These are phyloP conservation scores for Trichogramma pretiosum DNA, from an alignment of 1,140 invertebrate genomes.

Conservation along the genomic window DNA sequence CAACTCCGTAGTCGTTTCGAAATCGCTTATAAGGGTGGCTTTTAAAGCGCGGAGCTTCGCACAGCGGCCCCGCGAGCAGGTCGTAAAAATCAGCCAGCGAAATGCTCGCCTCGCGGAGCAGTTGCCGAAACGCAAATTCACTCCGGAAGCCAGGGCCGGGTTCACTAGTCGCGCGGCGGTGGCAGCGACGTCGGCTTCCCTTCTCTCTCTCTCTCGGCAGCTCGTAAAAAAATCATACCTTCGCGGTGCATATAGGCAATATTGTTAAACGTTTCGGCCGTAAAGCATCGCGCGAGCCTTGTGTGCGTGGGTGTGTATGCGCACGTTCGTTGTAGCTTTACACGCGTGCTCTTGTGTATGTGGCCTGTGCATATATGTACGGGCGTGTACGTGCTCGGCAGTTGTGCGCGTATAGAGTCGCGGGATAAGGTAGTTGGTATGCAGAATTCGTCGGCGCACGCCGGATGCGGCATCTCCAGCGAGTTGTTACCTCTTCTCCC, in stretches of 20 bases:
- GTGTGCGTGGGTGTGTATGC: constrained; percentile 19
- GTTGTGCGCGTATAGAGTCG: constrained; percentile 22
- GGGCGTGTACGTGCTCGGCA: constrained; percentile 22
- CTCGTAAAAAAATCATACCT: no score
- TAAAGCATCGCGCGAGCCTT: constrained; percentile 21
- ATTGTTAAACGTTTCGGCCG: constrained; percentile 31
- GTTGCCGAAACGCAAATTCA: no score
- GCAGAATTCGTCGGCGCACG: constrained; percentile 31
- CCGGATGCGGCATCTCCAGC: constrained; percentile 41
- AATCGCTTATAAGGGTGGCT: no score
- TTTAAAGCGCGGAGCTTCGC: no score
- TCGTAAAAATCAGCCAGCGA: neutral
- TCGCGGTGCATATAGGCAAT: constrained; percentile 1
- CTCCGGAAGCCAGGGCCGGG: no score
- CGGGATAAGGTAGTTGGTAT: constrained; percentile 39
- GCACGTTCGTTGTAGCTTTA: no score
- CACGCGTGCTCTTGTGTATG: no score
- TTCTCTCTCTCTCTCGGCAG: no score
- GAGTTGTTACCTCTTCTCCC: constrained; percentile 33
- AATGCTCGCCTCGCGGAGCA: neutral
- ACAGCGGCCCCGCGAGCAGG: neutral
- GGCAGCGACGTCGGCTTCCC: no score
- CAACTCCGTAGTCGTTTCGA: neutral
- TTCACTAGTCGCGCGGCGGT: no score
- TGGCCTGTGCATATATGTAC: constrained; percentile 19